Percentiles rank a stretch among this genome's conserved stretches.
Conservation (phyloP, 1,140 invertebrate genomes). For the Bemisia tabaci region DNA sequence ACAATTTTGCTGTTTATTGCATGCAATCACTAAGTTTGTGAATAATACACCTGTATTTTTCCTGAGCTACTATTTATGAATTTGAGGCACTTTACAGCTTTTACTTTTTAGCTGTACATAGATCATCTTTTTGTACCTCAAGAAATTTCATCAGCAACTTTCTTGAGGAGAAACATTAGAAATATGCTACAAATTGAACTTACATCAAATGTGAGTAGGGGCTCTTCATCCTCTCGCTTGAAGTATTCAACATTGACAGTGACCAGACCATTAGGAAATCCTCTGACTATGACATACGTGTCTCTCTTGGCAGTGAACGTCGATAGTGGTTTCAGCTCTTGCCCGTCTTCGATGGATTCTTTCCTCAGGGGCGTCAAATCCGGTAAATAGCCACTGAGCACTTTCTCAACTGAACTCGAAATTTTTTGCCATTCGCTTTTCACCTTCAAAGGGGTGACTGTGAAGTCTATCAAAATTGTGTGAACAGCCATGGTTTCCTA, state of each 20-base stretch:
- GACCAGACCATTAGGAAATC: slow-evolving; percentile 54
- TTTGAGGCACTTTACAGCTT: too few species aligned
- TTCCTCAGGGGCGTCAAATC: slow-evolving; percentile 46
- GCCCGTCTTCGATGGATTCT: too few species aligned
- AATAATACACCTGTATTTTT: too few species aligned
- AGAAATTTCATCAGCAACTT: too few species aligned
- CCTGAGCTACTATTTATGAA: too few species aligned
- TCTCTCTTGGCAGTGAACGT: slow-evolving; percentile 51
- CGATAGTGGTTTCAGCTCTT: too few species aligned
- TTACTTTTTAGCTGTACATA: too few species aligned
- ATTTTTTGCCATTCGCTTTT: neutral
- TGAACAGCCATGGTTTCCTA: slow-evolving; percentile 27
- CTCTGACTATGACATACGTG: slow-evolving; percentile 50
- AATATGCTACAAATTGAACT: too few species aligned
- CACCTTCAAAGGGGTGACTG: neutral
- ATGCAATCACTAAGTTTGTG: too few species aligned
- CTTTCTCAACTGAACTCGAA: neutral
- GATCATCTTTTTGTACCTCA: too few species aligned
- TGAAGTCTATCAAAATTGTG: slow-evolving; percentile 6
- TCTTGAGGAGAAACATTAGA: slow-evolving; percentile 1
- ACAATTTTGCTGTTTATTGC: too few species aligned
- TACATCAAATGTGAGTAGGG: slow-evolving; percentile 59
- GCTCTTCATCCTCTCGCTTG: slow-evolving; percentile 52
- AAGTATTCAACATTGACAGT: slow-evolving; percentile 71
- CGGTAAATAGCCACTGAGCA: slow-evolving; percentile 11